Evolutionary conservation across 2,113 vertebrate genomes (phyloP).

Genomic region (Paramormyrops kingsleyae): DNA sequence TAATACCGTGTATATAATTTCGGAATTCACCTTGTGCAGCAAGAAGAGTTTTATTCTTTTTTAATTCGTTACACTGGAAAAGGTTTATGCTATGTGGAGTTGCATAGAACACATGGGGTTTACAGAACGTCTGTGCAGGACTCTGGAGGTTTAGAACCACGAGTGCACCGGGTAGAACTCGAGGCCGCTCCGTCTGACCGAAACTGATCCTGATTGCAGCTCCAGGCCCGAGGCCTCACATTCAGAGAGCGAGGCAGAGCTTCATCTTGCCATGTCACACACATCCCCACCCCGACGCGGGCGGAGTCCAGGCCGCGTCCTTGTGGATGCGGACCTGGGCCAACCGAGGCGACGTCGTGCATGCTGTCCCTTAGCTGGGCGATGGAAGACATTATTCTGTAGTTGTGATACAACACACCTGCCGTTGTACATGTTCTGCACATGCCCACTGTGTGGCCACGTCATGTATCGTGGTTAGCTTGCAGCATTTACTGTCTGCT

Average conservation of each 20-base stretch:
- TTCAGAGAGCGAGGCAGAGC: slow-evolving; percentile 36
- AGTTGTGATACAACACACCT: slow-evolving; percentile 98
- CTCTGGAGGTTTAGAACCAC: neutral
- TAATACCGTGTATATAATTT: slow-evolving; percentile 70
- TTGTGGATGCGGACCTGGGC: slow-evolving; percentile 60
- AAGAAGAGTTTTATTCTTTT: slow-evolving; percentile 35
- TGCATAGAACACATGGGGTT: slow-evolving; percentile 5
- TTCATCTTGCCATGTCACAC: slow-evolving; percentile 61
- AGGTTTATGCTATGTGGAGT: slow-evolving; percentile 51
- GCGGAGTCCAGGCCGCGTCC: slow-evolving; percentile 9
- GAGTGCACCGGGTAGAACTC: neutral
- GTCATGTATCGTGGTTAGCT: slow-evolving; percentile 87
- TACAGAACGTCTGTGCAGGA: neutral
- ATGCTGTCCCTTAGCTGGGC: slow-evolving; percentile 85
- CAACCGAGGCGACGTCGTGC: slow-evolving; percentile 74
- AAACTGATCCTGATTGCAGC: neutral
- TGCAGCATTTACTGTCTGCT: slow-evolving; percentile 84
- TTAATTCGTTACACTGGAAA: slow-evolving; percentile 64
- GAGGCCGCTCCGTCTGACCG: neutral
- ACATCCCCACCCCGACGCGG: slow-evolving; percentile 44
- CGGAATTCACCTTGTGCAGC: slow-evolving; percentile 22
- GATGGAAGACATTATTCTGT: slow-evolving; percentile 86
- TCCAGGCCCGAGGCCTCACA: neutral
- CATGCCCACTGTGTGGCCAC: slow-evolving; percentile 94
- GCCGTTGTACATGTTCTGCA: slow-evolving; percentile 87